Evolutionary conservation across 1,140 invertebrate species (phyloP).

Genomic region (Calosoma granatense): DNA sequence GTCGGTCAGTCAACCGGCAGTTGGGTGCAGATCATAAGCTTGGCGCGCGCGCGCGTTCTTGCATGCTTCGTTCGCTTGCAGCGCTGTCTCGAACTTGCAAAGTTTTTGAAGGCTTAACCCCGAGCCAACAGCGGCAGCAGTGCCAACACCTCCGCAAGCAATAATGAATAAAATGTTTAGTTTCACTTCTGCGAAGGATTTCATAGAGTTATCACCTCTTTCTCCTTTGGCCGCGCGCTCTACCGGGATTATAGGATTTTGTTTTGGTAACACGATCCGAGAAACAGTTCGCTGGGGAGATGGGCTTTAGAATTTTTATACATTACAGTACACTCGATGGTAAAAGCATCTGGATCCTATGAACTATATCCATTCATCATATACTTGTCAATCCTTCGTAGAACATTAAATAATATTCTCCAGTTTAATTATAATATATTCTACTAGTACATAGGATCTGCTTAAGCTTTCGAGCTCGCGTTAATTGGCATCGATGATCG

Average conservation of each 20-base stretch:
- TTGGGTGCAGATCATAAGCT: neutral
- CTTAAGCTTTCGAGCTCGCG: too few relatives aligned
- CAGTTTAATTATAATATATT: too few relatives aligned
- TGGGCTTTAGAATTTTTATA: slow-evolving; percentile 5
- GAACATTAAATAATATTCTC: too few relatives aligned
- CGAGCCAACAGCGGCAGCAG: neutral
- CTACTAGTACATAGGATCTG: too few relatives aligned
- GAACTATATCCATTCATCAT: too few relatives aligned
- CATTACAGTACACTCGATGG: neutral
- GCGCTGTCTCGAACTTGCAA: neutral
- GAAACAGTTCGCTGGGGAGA: slow-evolving; percentile 6
- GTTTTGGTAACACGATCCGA: slow-evolving; percentile 9
- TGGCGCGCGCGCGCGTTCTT: neutral
- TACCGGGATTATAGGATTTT: slow-evolving; percentile 7
- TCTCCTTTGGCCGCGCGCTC: neutral
- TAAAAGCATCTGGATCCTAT: too few relatives aligned
- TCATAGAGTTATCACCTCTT: slow-evolving; percentile 11
- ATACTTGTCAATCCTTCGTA: too few relatives aligned
- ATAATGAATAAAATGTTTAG: slow-evolving; percentile 12
- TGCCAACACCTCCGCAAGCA: neutral
- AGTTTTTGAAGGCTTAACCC: neutral
- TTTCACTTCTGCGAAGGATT: slow-evolving; percentile 9
- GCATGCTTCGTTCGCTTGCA: neutral
- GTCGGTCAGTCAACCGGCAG: neutral
- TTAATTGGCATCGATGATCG: too few relatives aligned